Percentiles rank a stretch among this genome's conserved stretches.
Evolutionary conservation across 2,797 vertebrate species (phyloP).

Genomic region (Rhinoraja longicauda): DNA sequence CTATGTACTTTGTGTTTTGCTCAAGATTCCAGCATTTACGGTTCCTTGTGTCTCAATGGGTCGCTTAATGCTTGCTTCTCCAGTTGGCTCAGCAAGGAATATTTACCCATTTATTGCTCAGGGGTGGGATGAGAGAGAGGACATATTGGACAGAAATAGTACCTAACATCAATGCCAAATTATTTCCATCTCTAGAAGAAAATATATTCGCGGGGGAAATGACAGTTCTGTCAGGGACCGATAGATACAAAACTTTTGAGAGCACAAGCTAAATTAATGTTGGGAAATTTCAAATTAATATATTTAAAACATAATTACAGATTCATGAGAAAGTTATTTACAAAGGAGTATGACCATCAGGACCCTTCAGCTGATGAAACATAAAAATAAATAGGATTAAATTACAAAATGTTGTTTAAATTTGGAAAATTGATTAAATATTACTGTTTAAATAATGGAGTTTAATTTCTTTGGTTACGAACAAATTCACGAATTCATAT

Average conservation of each 20-base stretch:
- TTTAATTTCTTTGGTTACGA: background rate
- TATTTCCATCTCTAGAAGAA: background rate
- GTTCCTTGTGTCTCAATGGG: too few species aligned
- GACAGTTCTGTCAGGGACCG: background rate
- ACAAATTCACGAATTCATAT: background rate
- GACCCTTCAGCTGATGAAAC: background rate
- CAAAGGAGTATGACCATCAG: background rate
- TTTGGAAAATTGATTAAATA: background rate
- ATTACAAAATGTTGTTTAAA: background rate
- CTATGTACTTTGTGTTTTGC: too few species aligned
- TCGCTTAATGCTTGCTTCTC: background rate
- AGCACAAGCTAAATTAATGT: background rate
- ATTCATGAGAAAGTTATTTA: background rate
- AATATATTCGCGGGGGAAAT: background rate
- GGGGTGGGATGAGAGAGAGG: background rate
- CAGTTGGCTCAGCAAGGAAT: background rate
- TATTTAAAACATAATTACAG: background rate
- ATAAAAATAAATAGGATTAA: background rate
- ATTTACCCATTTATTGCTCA: background rate
- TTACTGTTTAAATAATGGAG: background rate
- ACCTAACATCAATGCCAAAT: background rate
- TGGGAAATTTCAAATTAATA: background rate
- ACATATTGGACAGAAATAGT: background rate
- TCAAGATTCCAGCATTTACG: too few species aligned
- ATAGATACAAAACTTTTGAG: background rate